phyloP scores from a whole-genome alignment of 2,797 vertebrate species.

The Cuculus canorus region DNA sequence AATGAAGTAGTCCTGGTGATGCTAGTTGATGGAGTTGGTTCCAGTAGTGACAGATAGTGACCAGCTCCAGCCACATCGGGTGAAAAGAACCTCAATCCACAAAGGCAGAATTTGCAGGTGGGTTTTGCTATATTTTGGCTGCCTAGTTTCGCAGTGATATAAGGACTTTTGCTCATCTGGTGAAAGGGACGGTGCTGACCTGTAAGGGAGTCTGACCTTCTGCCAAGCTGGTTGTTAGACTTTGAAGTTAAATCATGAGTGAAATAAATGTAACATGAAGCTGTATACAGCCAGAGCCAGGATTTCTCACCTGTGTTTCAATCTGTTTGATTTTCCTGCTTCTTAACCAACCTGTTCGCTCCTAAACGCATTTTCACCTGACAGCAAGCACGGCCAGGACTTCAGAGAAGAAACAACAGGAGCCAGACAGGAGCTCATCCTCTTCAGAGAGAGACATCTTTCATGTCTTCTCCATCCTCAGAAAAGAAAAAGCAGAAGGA shows the following conservation, averaged over 20 bases:
- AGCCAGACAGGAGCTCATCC: neutral
- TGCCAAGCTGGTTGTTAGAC: neutral
- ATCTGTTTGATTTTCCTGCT: neutral
- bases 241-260: conserved; percentile 14
- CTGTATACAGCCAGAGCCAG: neutral
- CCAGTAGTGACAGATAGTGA: neutral
- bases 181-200: neutral
- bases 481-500: neutral
- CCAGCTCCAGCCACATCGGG: fast-evolving
- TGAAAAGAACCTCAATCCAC: neutral
- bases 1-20: neutral
- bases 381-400: neutral
- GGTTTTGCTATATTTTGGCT: neutral
- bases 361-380: neutral
- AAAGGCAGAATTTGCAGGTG: neutral
- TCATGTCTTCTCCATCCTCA: neutral
- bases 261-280: neutral
- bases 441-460: neutral
- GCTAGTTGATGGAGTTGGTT: neutral
- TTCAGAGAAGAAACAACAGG: neutral
- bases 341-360: neutral
- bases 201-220: neutral
- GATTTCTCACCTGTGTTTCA: neutral
- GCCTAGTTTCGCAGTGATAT: fast-evolving
- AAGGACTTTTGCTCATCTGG: neutral